Evolutionary conservation across 2,888 invertebrate species (phyloP).

Genomic region (Sarcophaga carnaria): DNA sequence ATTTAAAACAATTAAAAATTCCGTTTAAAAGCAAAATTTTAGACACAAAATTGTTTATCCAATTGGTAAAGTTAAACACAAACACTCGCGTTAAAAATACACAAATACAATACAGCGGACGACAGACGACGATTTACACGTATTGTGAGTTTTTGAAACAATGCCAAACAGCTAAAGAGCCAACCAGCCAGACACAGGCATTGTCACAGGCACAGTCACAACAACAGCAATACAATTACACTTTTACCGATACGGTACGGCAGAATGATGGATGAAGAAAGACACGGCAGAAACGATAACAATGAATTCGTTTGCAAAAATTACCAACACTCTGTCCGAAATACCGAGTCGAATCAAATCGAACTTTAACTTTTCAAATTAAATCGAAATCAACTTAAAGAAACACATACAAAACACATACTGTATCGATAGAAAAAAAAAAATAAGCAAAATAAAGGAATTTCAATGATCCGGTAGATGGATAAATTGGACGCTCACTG

Average conservation of each 20-base stretch:
- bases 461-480: conserved; percentile 43
- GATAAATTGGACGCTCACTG: conserved; percentile 48
- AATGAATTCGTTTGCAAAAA: conserved; percentile 41
- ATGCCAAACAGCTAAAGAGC: conserved; percentile 15
- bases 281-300: conserved; percentile 33
- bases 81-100: conserved; percentile 52
- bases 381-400: conserved; percentile 37
- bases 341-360: conserved; percentile 42
- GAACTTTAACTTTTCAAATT: conserved; percentile 38
- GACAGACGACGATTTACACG: conserved; percentile 46
- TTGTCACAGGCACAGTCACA: conserved; percentile 20
- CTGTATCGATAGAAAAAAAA: background rate
- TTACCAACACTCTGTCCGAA: conserved; percentile 41
- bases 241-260: background rate
- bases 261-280: conserved; percentile 17
- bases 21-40: conserved; percentile 11
- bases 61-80: conserved; percentile 49
- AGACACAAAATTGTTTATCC: conserved; percentile 40
- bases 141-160: conserved; percentile 52
- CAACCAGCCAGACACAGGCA: conserved; percentile 43
- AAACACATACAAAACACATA: conserved; percentile 22
- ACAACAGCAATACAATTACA: background rate
- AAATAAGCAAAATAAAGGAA: background rate
- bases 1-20: conserved; percentile 31
- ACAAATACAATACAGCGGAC: conserved; percentile 44